Base-by-base conservation (phyloP, 2,797 vertebrate genomes). In the Cichlasoma orientale region DNA sequence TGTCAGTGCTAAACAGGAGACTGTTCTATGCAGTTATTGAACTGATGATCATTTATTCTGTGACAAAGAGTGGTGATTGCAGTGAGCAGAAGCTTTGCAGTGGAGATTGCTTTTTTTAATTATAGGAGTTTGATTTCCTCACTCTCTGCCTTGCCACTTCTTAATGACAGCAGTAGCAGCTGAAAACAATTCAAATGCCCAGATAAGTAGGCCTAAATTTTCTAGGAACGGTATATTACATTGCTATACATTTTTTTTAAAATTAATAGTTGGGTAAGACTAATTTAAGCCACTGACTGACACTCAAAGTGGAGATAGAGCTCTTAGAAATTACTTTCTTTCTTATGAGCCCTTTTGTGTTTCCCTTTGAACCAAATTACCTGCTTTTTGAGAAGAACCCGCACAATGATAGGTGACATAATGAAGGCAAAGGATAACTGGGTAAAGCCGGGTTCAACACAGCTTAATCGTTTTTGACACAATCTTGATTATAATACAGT, bases 401-500 rank as follows among this genome's bases (percentile, higher is more conserved):
- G 8, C 25, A 58, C 56, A 79, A 81, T 52, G 72, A 80, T 14
- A 19, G 50, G 14, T 41, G 58, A 41, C 72, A 69, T 54, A 79
- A 80, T 74, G 63, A 75, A 73, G 33, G 25, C 63, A 50, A 56
- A 69, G 29, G 68, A 81, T 80, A 84, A 73, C 68, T 6, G 16
- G 25, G 36, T 41, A 55, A 68, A 75, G 52, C 38, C 4, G 2
- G 10, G 27, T 75, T 86, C 70, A 72, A 56, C 47, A 11, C 27
- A 0, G 3, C 23, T 59, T 75, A 68, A 82, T 82, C 11, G 5
- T 31, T 85, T 85, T 63, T 79, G 63, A 78, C 71, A 52, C 6
- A 41, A 74, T 80, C 33, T 75, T 78, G 68, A 82, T 82, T 77
- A 72, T 81, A 85, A 83, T 79, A 78, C 74, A 77, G 68, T 72